Evolutionary conservation across 1,140 invertebrate species (phyloP), one percentile per base, ranked within the genome.

Genomic region (Calliopsis andreniformis): DNA sequence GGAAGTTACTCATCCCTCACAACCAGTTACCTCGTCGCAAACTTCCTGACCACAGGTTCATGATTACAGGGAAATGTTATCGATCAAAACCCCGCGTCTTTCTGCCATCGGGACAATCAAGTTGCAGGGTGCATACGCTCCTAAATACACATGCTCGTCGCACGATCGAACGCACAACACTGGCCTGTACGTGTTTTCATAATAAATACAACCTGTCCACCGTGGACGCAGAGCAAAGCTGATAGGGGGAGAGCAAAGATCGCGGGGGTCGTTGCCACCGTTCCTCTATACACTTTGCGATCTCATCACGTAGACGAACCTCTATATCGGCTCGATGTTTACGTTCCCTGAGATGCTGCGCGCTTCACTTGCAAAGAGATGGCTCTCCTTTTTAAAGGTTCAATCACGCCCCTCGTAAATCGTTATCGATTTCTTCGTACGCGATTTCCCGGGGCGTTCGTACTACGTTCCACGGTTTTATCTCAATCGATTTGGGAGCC

Each of bases 131-230:
- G 69, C 70, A 66, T 61, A 53, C 68, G 71, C 62, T 47, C 79
- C 82, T 77, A 85, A 85, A 68, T 66, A 73, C 78, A 84, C 83
- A 80, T 42, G 61, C 68, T 28, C 51, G 69, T 35, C 49, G 8
- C 39, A 53, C 76, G 76, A 79, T 82, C 80, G 81, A 39, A 66
- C 77, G 76, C 42, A 56, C 53, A 55, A 49, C 71, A 64, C 76
- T 64, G 70, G 68, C 82, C 76, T 45, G 4, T 39, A 79, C 66
- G 70, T 91, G 87, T 91, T 92, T 90, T 91, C 87, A 90, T 53
- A 89, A 89, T 89, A 91, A 92, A 92, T 87, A 91, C 87, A 89
- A 91, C 90, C 89, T 90, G 90, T 87, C 84, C 88, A 79, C 58
- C 78, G 77, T 68, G 75, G 78, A 69, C 76, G 79, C 69, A 75